Conservation (phyloP, 2,888 invertebrate species). For the Agrilus cyanescens region DNA sequence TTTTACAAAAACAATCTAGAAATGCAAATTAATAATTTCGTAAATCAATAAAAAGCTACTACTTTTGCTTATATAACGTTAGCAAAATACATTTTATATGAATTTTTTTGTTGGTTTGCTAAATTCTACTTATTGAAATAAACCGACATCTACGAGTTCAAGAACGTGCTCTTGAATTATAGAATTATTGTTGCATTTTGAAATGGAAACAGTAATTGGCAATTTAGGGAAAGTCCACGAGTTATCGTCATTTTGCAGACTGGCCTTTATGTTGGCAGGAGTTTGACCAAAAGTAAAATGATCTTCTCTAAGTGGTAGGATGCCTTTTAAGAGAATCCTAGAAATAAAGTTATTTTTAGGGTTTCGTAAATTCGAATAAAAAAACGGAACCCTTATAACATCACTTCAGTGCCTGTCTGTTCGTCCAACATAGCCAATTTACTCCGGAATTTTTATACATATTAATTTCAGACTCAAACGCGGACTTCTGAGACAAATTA, state of each 20-base stretch:
- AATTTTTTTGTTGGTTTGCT: not conserved
- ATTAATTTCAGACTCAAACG: too few relatives aligned
- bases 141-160: slow-evolving; percentile 22
- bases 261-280: slow-evolving; percentile 33
- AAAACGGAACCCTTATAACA: too few relatives aligned
- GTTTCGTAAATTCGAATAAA: too few relatives aligned
- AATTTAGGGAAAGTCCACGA: slow-evolving; percentile 21
- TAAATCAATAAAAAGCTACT: too few relatives aligned
- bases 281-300: slow-evolving; percentile 42
- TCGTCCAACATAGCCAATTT: too few relatives aligned
- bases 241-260: slow-evolving; percentile 31
- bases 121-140: too few relatives aligned
- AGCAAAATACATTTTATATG: not conserved
- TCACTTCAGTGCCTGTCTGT: too few relatives aligned
- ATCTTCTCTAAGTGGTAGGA: slow-evolving; percentile 46
- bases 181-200: slow-evolving; percentile 16
- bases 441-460: too few relatives aligned
- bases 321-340: slow-evolving; percentile 47
- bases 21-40: too few relatives aligned
- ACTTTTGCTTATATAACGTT: not conserved
- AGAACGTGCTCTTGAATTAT: slow-evolving; percentile 24
- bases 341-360: slow-evolving; percentile 10
- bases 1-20: too few relatives aligned
- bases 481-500: too few relatives aligned
- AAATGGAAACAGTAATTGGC: slow-evolving; percentile 25